phyloP scores from a whole-genome alignment of 2,113 vertebrate species.

The Cyanocitta stelleri region DNA sequence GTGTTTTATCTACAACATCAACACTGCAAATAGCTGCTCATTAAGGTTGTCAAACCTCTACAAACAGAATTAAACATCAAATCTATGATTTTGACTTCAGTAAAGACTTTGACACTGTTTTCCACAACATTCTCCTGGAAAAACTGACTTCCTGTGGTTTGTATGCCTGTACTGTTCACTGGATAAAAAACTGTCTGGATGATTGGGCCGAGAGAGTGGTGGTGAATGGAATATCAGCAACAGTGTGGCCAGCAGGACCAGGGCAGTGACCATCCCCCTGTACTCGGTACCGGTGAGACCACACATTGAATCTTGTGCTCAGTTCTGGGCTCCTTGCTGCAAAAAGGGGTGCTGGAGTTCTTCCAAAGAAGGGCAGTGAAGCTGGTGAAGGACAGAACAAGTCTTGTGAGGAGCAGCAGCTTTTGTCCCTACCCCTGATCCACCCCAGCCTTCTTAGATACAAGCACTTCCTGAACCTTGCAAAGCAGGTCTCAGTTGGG shows the following conservation, averaged over 20 bases:
- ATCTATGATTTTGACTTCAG: background rate
- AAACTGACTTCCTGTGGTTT: background rate
- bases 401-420: background rate
- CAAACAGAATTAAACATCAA: background rate
- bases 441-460: background rate
- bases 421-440: background rate
- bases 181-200: background rate
- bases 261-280: too few relatives aligned
- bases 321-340: background rate
- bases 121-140: background rate
- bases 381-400: background rate
- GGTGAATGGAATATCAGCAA: background rate
- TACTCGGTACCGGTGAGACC: fast-evolving
- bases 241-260: background rate
- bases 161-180: background rate
- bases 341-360: background rate
- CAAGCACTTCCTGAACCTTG: background rate
- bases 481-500: background rate
- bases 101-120: background rate
- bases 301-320: background rate
- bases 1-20: background rate
- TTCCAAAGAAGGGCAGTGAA: background rate
- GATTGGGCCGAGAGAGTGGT: background rate
- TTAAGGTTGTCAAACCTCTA: background rate
- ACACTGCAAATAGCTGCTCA: background rate